Percentiles rank a stretch among this genome's conserved stretches.
Evolutionary conservation across 2,113 vertebrate genomes (phyloP).

Genomic region (Lampris incognitus): DNA sequence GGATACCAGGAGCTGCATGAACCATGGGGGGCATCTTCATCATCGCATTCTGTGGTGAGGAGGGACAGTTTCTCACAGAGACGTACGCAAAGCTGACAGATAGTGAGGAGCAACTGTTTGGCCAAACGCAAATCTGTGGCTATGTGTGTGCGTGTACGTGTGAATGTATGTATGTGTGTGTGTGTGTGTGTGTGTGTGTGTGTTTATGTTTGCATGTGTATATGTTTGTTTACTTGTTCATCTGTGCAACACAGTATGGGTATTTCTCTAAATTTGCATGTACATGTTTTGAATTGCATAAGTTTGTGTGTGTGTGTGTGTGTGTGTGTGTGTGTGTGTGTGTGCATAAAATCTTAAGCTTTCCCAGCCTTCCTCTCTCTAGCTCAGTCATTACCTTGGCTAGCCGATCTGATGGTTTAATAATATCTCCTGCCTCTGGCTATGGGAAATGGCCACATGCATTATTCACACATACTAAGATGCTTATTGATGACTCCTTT

Average conservation of each 20-base stretch:
- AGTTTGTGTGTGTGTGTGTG: not conserved
- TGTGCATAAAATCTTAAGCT: constrained; percentile 40
- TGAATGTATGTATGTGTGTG: not conserved
- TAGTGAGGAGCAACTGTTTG: constrained; percentile 17
- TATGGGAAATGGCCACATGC: constrained; percentile 77
- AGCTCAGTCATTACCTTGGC: constrained; percentile 64
- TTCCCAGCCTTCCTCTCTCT: constrained; percentile 28
- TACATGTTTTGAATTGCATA: not conserved
- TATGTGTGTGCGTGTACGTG: not conserved
- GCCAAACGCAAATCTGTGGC: not conserved
- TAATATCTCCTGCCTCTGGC: constrained; percentile 76
- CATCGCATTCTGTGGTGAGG: constrained; percentile 19
- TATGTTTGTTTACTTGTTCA: not conserved
- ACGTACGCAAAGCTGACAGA: constrained; percentile 14
- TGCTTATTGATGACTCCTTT: constrained; percentile 78
- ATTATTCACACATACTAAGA: constrained; percentile 80
- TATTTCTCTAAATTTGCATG: not conserved
- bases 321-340: constrained; percentile 1
- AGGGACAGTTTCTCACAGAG: constrained; percentile 1
- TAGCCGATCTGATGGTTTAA: constrained; percentile 74
- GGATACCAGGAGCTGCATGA: constrained; percentile 43
- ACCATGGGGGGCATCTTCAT: constrained; percentile 7
- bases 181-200: constrained; percentile 6
- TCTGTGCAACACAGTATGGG: not conserved
- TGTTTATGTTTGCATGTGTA: constrained; percentile 12